Conservation (phyloP, 2,113 vertebrate species). For the Vimba vimba region DNA sequence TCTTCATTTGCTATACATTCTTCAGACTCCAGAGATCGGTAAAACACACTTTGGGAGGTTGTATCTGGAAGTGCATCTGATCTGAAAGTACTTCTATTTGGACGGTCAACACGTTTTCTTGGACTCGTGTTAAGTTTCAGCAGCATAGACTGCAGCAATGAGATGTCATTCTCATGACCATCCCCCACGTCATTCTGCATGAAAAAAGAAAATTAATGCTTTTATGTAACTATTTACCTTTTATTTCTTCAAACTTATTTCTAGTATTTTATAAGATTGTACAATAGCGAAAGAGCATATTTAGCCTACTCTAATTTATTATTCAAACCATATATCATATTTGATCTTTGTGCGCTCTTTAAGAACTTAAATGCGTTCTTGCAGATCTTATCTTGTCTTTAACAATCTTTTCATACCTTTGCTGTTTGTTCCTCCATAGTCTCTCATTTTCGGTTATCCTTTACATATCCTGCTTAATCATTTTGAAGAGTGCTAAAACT, state of each 20-base stretch:
- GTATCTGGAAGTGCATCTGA: not conserved
- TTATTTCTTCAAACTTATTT: no score
- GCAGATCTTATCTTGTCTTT: not conserved
- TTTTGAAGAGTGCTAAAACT: not conserved
- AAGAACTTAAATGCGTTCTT: not conserved
- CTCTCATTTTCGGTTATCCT: conserved; percentile 8
- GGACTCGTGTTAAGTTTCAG: conserved; percentile 13
- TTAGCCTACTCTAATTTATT: not conserved
- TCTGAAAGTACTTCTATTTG: no score
- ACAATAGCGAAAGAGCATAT: not conserved
- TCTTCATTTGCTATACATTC: not conserved
- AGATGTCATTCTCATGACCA: not conserved
- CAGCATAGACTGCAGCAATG: conserved; percentile 37
- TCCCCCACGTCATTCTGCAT: conserved; percentile 6
- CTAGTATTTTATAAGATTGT: not conserved
- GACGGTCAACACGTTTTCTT: not conserved
- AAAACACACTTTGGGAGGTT: not conserved
- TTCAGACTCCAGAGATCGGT: not conserved
- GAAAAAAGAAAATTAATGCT: not conserved
- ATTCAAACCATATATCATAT: not conserved
- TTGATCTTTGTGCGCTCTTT: not conserved
- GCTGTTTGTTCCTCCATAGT: conserved; percentile 16
- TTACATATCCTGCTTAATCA: not conserved
- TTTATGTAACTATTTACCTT: not conserved
- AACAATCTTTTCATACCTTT: conserved; percentile 25